Evolutionary conservation across 2,888 invertebrate genomes (phyloP), one percentile per base, ranked within the genome.

Genomic region (Baccha elongata): DNA sequence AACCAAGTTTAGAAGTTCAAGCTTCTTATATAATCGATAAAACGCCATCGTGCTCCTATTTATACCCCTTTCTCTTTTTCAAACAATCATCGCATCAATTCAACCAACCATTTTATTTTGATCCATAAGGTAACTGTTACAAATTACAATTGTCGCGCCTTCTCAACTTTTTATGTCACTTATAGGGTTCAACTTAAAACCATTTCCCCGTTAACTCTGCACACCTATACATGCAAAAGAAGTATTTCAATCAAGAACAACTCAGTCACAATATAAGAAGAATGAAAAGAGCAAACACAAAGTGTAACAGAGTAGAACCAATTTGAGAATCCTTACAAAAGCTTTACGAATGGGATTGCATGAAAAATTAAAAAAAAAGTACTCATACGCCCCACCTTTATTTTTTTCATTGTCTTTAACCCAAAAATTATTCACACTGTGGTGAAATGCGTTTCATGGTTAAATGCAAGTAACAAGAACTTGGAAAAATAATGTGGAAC

Each of bases 291-390:
- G 6, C 48, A 29, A n/a, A 46, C 19, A 46, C 6, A 29, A 44
- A 29, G 46, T 10, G 44, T 21, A 13, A 8, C n/a, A 37, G 37
- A 29, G 60, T 44, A 52, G 40, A 60, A 64, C 42, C 80, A 81
- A 71, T 69, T 81, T 75, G 13, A n/a, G 75, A 81, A 75, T 71
- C 75, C 80, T 37, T 81, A 81, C 10, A 75, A 75, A 67, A 42
- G 60, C 75, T 40, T 13, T 17, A 60, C 46, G 60, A 26, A 40
- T 50, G 5, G 35, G 26, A 35, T 50, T 46, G 73, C 19, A 75
- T 75, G 65, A 65, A 58, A 75, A 75, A 60, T 75, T 81, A 53
- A 65, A 40, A 58, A 52, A 10, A 60, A 52, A 81, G 65, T 67
- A 52, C 71, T 65, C 80, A 80, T 69, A 75, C 69, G 44, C 46